Evolutionary conservation across 1,140 invertebrate species (phyloP), one percentile per base, ranked within the genome.

Genomic region (Danaus plexippus): DNA sequence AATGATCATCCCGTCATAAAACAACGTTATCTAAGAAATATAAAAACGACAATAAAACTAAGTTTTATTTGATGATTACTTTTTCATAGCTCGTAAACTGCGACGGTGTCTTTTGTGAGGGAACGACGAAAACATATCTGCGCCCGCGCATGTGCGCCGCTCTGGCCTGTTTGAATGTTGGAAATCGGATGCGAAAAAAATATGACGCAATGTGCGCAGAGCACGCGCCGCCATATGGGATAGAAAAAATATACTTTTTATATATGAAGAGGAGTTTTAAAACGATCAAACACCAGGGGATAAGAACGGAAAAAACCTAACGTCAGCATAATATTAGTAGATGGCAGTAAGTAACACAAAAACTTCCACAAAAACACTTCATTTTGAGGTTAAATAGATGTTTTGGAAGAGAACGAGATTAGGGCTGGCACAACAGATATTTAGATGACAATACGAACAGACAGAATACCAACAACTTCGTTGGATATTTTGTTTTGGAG

Each of bases 241-340:
- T 45, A 57, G 64, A 63, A 63, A 69, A 73, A 80, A 80, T 80
- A 80, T 71, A 66, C 63, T 72, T 77, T 84, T 80, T 82, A 74
- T 56, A 65, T 55, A 63, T 54, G 66, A 63, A 59, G 56, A 52
- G 72, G 71, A 59, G 59, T 71, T 76, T 80, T 79, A 75, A 67
- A 69, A 57, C 76, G 73, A 81, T 80, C 76, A 76, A 73, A 81
- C 74, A 77, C 75, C 68, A 52, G 66, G 59, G 79, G 76, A 82
- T 81, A 78, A 77, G 71, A 64, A 60, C 47, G 58, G 69, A 82
- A 85, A 85, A 85, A 84, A 83, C 69, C 74, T 78, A 83, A 84
- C 80, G 84, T 86, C 81, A 84, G 82, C 80, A 84, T 84, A 84
- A 86, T 81, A 82, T 86, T 83, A 82, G 80, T 77, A 77, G 76